Conservation (phyloP, 2,797 vertebrate species). For the Phrynocephalus forsythii region DNA sequence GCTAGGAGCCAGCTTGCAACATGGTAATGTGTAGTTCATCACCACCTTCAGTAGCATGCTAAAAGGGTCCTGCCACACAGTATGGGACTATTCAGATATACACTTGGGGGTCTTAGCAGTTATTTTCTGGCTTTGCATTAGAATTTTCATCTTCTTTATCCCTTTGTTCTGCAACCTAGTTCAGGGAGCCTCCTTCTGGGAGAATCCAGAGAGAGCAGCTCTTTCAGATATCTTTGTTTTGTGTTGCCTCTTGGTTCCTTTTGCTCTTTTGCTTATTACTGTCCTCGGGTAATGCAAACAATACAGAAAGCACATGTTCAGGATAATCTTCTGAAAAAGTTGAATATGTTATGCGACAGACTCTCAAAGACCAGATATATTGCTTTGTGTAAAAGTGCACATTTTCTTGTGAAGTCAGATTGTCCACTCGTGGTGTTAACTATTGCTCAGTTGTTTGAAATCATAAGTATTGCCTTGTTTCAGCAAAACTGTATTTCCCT, state of each 20-base stretch:
- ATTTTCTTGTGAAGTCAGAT: conserved; percentile 39
- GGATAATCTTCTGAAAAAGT: conserved; percentile 82
- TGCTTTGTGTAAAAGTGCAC: conserved; percentile 31
- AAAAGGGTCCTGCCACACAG: conserved; percentile 86
- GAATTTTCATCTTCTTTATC: conserved; percentile 90
- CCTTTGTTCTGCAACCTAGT: conserved; percentile 83
- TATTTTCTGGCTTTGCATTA: conserved; percentile 87
- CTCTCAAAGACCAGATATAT: conserved; percentile 48
- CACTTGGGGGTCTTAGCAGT: conserved; percentile 84
- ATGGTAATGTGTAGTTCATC: conserved; percentile 89
- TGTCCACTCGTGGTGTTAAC: conserved; percentile 49
- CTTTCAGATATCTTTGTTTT: conserved; percentile 87
- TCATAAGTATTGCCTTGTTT: conserved; percentile 51
- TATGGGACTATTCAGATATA: conserved; percentile 79
- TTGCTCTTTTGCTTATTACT: conserved; percentile 48
- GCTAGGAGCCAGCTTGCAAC: conserved; percentile 78
- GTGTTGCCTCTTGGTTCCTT: conserved; percentile 80
- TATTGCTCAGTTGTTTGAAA: conserved; percentile 42
- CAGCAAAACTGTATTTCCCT: neutral
- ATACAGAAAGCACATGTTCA: conserved; percentile 85
- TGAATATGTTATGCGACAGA: conserved; percentile 61
- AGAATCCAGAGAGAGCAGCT: conserved; percentile 90
- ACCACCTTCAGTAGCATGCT: conserved; percentile 84
- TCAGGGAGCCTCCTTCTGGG: conserved; percentile 81
- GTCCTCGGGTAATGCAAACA: conserved; percentile 28